phyloP scores from a whole-genome alignment of 1,140 invertebrate species.

The Neelides sp. region DNA sequence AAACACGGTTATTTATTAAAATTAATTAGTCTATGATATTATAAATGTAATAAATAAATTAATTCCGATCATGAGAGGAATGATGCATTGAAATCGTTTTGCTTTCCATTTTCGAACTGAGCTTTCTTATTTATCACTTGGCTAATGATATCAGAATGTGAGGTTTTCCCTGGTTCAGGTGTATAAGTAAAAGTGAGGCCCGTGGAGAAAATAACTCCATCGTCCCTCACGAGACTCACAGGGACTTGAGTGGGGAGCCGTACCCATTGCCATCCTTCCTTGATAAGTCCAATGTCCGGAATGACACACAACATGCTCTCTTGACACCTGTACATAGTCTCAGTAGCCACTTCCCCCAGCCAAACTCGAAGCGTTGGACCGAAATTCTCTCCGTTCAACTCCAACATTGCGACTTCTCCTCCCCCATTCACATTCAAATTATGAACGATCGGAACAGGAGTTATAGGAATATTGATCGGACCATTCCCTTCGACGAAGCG shows the following conservation, averaged over 20 bases:
- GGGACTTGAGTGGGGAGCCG: conserved; percentile 50
- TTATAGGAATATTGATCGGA: conserved; percentile 44
- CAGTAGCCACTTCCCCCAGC: conserved; percentile 53
- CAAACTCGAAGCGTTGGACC: conserved; percentile 48
- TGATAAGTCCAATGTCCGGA: conserved; percentile 48
- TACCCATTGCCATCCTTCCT: conserved; percentile 46
- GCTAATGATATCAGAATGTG: conserved; percentile 14
- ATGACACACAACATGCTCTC: conserved; percentile 50
- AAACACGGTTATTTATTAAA: too few relatives aligned
- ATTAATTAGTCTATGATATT: too few relatives aligned
- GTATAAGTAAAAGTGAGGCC: conserved; percentile 44
- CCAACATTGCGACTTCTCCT: conserved; percentile 52
- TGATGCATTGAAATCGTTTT: too few relatives aligned
- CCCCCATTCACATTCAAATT: conserved; percentile 49
- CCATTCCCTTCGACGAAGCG: conserved; percentile 57
- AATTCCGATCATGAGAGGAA: too few relatives aligned
- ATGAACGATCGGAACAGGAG: conserved; percentile 50
- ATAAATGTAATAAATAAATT: too few relatives aligned
- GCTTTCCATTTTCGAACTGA: too few relatives aligned
- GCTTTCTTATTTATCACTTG: conserved; percentile 25
- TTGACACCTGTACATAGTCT: conserved; percentile 51
- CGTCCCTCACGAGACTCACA: conserved; percentile 48
- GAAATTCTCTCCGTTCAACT: conserved; percentile 51
- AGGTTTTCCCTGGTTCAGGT: conserved; percentile 27
- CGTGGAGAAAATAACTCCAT: conserved; percentile 55